Base-by-base conservation (phyloP, 2,888 invertebrate genomes). In the Xylota sylvarum region DNA sequence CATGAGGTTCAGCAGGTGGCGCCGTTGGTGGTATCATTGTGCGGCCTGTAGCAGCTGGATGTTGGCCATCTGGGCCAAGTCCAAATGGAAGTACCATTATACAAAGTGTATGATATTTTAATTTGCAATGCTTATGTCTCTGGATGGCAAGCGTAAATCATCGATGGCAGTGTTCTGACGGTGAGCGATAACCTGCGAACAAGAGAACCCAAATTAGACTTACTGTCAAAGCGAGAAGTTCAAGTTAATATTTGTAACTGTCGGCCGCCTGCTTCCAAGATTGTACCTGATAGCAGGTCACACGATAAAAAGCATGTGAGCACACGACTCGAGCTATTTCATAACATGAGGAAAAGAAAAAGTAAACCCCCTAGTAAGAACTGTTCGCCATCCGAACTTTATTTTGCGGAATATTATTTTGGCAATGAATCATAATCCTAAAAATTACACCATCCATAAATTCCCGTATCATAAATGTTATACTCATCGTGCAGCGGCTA, bases 11-110 rank as follows among this genome's bases (percentile, higher is more conserved):
- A 4, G 91, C 90, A 12, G 92, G 91, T 30, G 92, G 92, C 5
- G 92, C 92, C 77, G 91, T 90, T 14, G 92, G 92, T 43, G 89
- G 88, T 14, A 90, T 89, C 7, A 88, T 82, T 74, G 82, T 67
- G 10, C 87, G 88, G 27, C 81, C 86, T 73, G 73, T 62, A 48
- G 60, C 91, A 56, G 90, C 90, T 32, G 89, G 89, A 81, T 92
- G 89, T 78, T 91, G 90, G 73, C 91, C 92, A 87, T 92, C 92
- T 43, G 92, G 90, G 43, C 90, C 90, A 52, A 92, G 89, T 83
- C 91, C 92, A 84, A 92, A 92, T 46, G 92, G 92, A 79, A 92
- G 87, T 67, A 92, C 92, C 92, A 92, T 92, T 81, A 17, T 69
- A n/a, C 27, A 4, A 55, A 35, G 12, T 62, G 35, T 5, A 10